Base-by-base conservation (phyloP, 2,888 invertebrate genomes). In the Drosophila differens region DNA sequence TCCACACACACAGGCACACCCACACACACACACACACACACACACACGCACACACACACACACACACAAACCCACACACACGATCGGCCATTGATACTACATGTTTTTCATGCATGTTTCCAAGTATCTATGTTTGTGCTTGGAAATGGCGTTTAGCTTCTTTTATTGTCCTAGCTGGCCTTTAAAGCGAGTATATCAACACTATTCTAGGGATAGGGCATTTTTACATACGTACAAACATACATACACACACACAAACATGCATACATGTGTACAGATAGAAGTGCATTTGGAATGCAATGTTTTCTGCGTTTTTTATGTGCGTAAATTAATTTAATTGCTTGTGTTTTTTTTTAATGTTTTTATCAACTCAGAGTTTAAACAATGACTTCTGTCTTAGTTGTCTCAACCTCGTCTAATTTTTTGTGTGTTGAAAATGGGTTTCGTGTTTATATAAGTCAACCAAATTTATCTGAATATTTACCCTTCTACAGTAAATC, bases 101-200 rank as follows among this genome's bases (percentile, higher is more conserved):
- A 30, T 16, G 25, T 54, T n/a, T 61, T 22, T 55, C 47, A n/a
- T 32, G 14, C n/a, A 44, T 39, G 12, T 22, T 33, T 28, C n/a
- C 37, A 25, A 14, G 35, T 37, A 14, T 69, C 12, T 33, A 16
- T 25, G 25, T 16, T 30, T 69, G 55, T 67, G 76, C 25, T 41
- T 51, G 54, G 66, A 67, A 80, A 77, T 80, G 77, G 80, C 76
- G 76, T 55, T 79, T 55, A 28, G 33, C 74, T 52, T 52, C 52
- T 55, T 59, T 41, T 35, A 57, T 63, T 41, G 66, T 57, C 41
- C 49, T 59, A 39, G 60, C 35, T 41, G 67, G 51, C 39, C n/a
- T 44, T 68, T 49, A 9, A 25, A 25, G 9, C 47, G 25, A 47
- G 22, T 16, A 9, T 9, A 47, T 16, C 7, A 47, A 47, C 14